Conservation (phyloP, 2,113 vertebrate species). For the Apteryx mantelli region DNA sequence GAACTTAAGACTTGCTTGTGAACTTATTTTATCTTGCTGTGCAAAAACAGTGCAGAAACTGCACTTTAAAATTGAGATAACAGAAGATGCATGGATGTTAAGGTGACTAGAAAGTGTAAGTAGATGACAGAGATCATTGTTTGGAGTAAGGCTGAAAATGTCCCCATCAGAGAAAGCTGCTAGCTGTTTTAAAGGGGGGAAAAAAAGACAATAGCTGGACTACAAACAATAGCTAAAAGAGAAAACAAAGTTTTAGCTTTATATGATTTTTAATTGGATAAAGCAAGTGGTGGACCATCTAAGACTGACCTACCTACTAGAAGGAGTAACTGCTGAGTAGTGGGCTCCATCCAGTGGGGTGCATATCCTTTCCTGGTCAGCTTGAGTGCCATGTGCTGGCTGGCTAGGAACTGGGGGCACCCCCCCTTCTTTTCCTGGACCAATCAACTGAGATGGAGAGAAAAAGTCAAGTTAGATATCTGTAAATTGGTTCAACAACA, state of each 20-base stretch:
- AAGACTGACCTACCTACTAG: constrained; percentile 79
- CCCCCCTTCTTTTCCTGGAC: constrained; percentile 90
- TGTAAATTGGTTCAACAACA: background rate
- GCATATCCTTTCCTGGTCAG: constrained; percentile 83
- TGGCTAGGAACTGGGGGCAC: constrained; percentile 80
- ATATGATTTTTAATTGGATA: background rate
- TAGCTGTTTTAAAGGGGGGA: background rate
- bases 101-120: background rate
- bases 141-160: background rate
- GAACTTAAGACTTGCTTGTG: background rate
- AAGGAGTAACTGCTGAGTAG: constrained; percentile 79
- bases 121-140: background rate
- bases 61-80: background rate
- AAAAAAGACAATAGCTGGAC: background rate
- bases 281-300: background rate
- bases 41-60: background rate
- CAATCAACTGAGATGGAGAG: constrained; percentile 77
- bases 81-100: background rate
- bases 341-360: constrained; percentile 77
- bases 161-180: background rate
- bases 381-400: constrained; percentile 84
- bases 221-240: background rate
- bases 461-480: background rate
- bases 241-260: background rate
- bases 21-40: background rate